Percentiles rank a stretch among this genome's conserved stretches.
phyloP scores from a whole-genome alignment of 2,113 vertebrate species.

The Chitala chitala region DNA sequence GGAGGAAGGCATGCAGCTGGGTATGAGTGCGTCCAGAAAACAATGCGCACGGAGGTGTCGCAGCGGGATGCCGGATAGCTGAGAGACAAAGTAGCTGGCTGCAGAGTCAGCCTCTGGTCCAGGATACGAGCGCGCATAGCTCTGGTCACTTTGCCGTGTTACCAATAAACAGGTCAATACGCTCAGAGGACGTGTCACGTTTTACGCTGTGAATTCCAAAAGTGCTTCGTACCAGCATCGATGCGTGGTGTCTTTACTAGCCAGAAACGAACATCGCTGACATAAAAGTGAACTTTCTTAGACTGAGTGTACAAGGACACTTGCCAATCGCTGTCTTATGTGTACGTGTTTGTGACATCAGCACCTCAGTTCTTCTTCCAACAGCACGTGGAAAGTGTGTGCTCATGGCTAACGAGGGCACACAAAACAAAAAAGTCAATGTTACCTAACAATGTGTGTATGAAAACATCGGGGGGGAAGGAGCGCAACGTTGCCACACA shows the following conservation, averaged over 20 bases:
- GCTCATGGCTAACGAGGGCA: neutral
- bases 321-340: neutral
- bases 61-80: neutral
- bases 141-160: too few species aligned
- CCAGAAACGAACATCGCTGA: neutral
- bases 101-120: too few species aligned
- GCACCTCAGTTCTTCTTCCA: conserved; percentile 29
- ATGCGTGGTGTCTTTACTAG: neutral
- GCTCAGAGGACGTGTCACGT: neutral
- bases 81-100: too few species aligned
- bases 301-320: neutral
- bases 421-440: neutral
- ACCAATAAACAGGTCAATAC: neutral
- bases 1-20: neutral
- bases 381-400: neutral
- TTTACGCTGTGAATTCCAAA: too few species aligned
- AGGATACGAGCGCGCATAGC: too few species aligned
- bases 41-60: conserved; percentile 1
- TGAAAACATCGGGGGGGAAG: too few species aligned
- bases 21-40: neutral
- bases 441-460: neutral
- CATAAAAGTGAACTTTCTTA: conserved; percentile 1
- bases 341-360: neutral
- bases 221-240: too few species aligned
- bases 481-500: too few species aligned